Evolutionary conservation across 2,888 invertebrate genomes (phyloP).

Genomic region (Oxystoma pomonae): DNA sequence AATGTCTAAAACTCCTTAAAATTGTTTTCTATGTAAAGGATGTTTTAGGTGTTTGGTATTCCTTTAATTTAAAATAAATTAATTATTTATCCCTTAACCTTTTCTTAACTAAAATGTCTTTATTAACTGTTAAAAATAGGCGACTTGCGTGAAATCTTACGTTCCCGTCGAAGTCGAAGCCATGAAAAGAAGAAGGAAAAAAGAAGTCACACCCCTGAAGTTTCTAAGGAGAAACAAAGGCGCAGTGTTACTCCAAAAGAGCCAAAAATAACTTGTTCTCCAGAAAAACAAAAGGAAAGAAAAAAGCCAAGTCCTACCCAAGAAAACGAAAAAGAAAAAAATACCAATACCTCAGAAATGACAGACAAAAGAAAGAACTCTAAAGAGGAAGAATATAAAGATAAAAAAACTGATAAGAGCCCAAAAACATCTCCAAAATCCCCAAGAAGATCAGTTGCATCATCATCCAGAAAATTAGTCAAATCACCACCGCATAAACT

Average conservation of each 20-base stretch:
- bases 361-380: slow-evolving; percentile 14
- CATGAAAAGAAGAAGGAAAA: background rate
- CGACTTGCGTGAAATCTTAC: background rate
- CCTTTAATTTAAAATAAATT: no score
- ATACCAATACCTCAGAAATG: no score
- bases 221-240: background rate
- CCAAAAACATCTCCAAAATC: background rate
- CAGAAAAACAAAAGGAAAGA: background rate
- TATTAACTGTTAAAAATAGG: background rate
- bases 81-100: no score
- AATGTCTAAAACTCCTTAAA: no score
- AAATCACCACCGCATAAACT: background rate
- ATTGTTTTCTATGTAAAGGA: no score
- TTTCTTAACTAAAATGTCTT: no score
- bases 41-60: no score
- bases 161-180: slow-evolving; percentile 1
- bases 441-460: background rate
- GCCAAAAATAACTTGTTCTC: background rate
- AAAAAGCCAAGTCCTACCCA: slow-evolving; percentile 10
- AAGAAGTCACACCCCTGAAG: background rate
- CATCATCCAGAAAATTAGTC: slow-evolving; percentile 3
- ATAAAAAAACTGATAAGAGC: background rate
- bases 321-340: slow-evolving; percentile 12
- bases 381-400: background rate
- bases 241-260: slow-evolving; percentile 5